Percentiles rank a stretch among this genome's conserved stretches.
These are phyloP conservation scores for Cydia amplana DNA, from an alignment of 1,140 invertebrate species.

Conservation along the genomic window DNA sequence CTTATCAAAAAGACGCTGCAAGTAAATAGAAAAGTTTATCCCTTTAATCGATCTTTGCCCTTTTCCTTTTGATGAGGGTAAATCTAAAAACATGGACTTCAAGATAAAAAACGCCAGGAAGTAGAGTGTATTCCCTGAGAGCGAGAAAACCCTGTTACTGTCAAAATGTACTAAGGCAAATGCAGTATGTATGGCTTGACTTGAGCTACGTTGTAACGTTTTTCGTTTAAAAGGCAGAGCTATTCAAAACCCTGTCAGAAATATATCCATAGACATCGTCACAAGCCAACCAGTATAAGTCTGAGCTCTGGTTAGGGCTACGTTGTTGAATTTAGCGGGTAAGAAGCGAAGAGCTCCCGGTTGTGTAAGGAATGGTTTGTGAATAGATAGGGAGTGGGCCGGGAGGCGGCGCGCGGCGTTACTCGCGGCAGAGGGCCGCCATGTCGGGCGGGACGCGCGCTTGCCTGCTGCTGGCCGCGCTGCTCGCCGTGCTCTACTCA, in stretches of 20 bases:
- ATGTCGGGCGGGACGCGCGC: constrained; percentile 69
- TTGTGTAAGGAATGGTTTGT: constrained; percentile 28
- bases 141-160: neutral
- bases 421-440: constrained; percentile 60
- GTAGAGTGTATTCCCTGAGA: neutral
- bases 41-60: neutral
- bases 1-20: too few relatives aligned
- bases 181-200: neutral
- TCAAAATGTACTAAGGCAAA: neutral
- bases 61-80: neutral
- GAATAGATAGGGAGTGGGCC: constrained; percentile 37
- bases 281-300: neutral
- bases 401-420: constrained; percentile 37
- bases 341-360: constrained; percentile 40
- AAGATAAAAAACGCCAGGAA: neutral
- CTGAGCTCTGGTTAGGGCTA: neutral
- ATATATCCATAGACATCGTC: neutral
- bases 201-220: neutral
- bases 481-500: constrained; percentile 68
- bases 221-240: neutral
- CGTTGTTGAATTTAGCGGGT: neutral
- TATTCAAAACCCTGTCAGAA: neutral
- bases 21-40: neutral
- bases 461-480: constrained; percentile 51
- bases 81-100: neutral